Conservation (phyloP, 2,888 invertebrate species). For the Fragum whitleyi region DNA sequence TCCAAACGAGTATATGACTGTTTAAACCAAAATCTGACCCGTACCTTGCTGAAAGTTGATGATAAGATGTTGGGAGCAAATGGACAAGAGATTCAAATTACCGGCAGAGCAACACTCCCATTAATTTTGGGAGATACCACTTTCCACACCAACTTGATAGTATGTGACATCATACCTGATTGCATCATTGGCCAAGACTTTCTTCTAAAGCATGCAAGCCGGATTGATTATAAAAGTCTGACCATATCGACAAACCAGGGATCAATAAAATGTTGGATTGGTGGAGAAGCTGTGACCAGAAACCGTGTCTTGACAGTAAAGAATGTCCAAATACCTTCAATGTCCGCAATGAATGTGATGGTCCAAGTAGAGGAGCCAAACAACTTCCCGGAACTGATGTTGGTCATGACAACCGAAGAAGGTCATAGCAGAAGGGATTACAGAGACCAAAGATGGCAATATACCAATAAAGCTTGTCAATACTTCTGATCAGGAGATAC, state of each 20-base stretch:
- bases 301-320: neutral
- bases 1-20: slow-evolving; percentile 20
- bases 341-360: neutral
- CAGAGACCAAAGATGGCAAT: neutral
- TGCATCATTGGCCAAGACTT: slow-evolving; percentile 49
- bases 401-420: neutral
- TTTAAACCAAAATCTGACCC: neutral
- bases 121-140: slow-evolving; percentile 15
- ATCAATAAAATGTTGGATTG: neutral
- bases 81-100: slow-evolving; percentile 10
- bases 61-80: slow-evolving; percentile 29
- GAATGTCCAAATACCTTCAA: neutral
- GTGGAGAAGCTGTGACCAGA: neutral
- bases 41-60: neutral
- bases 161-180: slow-evolving; percentile 33
- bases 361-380: neutral
- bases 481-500: neutral
- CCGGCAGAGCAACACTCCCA: slow-evolving; percentile 6
- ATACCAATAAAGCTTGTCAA: neutral
- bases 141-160: slow-evolving; percentile 22
- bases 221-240: slow-evolving; percentile 11
- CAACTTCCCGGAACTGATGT: neutral
- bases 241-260: no score
- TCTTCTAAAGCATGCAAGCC: slow-evolving; percentile 19
- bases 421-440: neutral